phyloP scores from a whole-genome alignment of 2,113 vertebrate genomes.

The Ondatra zibethicus region DNA sequence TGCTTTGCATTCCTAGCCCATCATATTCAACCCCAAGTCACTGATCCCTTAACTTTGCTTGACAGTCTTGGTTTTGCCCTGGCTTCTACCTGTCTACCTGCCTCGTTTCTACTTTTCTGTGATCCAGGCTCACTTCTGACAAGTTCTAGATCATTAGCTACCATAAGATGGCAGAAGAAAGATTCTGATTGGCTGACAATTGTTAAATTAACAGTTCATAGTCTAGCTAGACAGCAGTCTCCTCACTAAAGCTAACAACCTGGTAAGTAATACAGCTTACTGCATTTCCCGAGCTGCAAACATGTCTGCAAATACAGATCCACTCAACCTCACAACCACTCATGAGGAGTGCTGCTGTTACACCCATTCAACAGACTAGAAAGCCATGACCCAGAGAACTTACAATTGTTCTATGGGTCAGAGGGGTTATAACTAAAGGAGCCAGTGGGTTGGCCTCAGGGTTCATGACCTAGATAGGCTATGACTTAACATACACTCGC shows the following conservation, averaged over 20 bases:
- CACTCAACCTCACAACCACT: background rate
- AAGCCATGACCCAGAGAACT: background rate
- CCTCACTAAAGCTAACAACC: background rate
- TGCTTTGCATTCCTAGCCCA: background rate
- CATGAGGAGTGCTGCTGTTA: background rate
- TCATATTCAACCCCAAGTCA: background rate
- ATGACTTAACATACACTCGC: background rate
- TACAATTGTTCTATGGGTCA: conserved; percentile 16
- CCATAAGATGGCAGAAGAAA: conserved; percentile 5
- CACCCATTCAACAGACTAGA: conserved; percentile 1
- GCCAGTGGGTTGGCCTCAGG: background rate
- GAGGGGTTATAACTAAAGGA: background rate
- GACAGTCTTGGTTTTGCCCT: background rate
- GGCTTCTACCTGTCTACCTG: background rate
- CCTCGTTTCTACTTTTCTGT: background rate
- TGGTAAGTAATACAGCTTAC: background rate
- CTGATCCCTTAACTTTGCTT: background rate
- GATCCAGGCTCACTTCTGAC: background rate
- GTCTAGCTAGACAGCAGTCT: background rate
- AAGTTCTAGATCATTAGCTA: background rate
- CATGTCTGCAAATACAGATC: background rate
- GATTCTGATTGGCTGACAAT: background rate
- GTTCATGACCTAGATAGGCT: background rate
- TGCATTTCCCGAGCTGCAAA: background rate
- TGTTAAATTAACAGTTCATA: background rate